These are phyloP conservation scores for Rambutsinella grinnellia DNA, from an alignment of 2,888 invertebrate genomes.

Conservation along the genomic window DNA sequence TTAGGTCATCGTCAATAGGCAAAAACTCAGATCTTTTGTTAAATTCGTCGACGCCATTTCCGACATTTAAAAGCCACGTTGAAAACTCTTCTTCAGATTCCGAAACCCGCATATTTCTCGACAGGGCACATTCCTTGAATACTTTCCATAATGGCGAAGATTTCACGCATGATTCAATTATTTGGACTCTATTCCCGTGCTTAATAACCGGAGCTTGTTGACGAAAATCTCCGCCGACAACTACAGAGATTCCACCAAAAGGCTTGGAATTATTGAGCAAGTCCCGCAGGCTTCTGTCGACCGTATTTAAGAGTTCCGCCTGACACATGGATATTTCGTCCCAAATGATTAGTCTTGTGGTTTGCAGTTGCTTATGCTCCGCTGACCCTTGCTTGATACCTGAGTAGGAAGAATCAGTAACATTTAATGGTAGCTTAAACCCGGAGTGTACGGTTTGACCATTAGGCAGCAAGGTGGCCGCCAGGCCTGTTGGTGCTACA, in stretches of 20 bases:
- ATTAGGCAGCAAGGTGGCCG: constrained; percentile 56
- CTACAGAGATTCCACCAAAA: constrained; percentile 58
- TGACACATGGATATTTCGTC: constrained; percentile 57
- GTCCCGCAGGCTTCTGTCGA: constrained; percentile 37
- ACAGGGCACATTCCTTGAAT: constrained; percentile 33
- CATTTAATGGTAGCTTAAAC: constrained; percentile 61
- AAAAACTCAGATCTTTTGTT: background rate
- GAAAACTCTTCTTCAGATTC: constrained; percentile 17
- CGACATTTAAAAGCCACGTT: constrained; percentile 52
- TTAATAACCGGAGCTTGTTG: constrained; percentile 55
- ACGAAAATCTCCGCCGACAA: constrained; percentile 60
- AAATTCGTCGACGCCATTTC: constrained; percentile 16
- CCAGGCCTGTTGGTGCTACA: constrained; percentile 60
- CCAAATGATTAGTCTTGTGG: constrained; percentile 45
- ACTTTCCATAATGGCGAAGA: constrained; percentile 18
- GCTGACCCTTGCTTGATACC: constrained; percentile 25
- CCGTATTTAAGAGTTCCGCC: constrained; percentile 20
- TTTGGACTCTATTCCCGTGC: constrained; percentile 33
- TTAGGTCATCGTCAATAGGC: background rate
- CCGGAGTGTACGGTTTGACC: constrained; percentile 67
- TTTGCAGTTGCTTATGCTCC: constrained; percentile 16
- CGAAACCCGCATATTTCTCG: constrained; percentile 41
- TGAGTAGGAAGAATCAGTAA: constrained; percentile 33
- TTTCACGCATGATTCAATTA: constrained; percentile 50
- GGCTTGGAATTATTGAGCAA: constrained; percentile 17